Conservation (phyloP, 2,888 invertebrate genomes). For the Meganola albula region DNA sequence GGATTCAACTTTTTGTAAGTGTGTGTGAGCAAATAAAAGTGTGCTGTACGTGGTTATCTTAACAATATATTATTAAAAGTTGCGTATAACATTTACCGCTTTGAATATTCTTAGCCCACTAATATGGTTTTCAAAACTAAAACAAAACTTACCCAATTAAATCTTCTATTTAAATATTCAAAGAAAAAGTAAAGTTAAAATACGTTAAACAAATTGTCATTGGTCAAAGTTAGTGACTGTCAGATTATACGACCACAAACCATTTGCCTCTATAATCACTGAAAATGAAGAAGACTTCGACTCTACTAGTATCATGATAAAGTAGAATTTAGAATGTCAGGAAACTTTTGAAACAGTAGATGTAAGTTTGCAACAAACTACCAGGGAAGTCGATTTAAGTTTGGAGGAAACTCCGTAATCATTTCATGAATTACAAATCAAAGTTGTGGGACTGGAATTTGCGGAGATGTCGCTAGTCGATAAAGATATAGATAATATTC, state of each 20-base stretch:
- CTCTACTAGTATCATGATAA: neutral
- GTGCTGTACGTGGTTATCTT: no score
- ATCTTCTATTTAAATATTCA: slow-evolving; percentile 20
- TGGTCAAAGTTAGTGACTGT: slow-evolving; percentile 28
- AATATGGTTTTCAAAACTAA: no score
- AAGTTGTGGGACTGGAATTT: slow-evolving; percentile 26
- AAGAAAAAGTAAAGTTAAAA: slow-evolving; percentile 24
- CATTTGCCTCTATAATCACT: neutral
- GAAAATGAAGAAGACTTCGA: slow-evolving; percentile 1
- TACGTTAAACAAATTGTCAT: slow-evolving; percentile 32
- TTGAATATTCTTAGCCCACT: no score
- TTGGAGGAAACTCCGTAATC: slow-evolving; percentile 39
- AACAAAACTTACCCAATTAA: slow-evolving; percentile 25
- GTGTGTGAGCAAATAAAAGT: no score
- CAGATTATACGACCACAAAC: slow-evolving; percentile 23
- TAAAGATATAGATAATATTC: no score
- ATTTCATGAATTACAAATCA: slow-evolving; percentile 46
- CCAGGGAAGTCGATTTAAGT: slow-evolving; percentile 50
- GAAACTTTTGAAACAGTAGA: slow-evolving; percentile 2
- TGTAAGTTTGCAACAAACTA: slow-evolving; percentile 27
- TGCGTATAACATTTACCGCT: no score
- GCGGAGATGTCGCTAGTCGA: slow-evolving; percentile 21
- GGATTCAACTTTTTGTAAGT: no score
- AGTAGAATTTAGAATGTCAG: slow-evolving; percentile 7
- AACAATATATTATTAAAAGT: no score